Evolutionary conservation across 2,113 vertebrate species (phyloP).

Genomic region (Regulus satrapa): DNA sequence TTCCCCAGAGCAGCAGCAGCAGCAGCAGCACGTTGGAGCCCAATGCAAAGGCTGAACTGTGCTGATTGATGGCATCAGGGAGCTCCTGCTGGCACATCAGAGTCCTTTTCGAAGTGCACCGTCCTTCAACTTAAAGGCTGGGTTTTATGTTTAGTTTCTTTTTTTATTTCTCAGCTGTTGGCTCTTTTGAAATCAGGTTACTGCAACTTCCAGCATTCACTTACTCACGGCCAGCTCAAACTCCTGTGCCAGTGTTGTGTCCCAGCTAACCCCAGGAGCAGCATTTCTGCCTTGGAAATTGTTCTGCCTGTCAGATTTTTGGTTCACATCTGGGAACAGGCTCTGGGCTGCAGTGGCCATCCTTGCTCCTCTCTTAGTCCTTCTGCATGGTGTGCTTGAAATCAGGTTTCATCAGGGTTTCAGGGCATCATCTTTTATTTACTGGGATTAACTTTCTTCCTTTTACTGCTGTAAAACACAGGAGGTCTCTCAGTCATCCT

Average conservation of each 20-base stretch:
- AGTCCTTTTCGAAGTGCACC: fast-evolving
- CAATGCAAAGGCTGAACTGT: not conserved
- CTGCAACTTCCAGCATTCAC: not conserved
- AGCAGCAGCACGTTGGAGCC: not conserved
- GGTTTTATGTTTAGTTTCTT: not conserved
- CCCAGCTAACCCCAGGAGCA: not conserved
- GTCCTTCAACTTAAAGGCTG: not conserved
- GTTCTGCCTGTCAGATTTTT: not conserved
- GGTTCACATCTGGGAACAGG: not conserved
- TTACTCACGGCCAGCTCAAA: not conserved
- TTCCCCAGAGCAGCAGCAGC: not conserved
- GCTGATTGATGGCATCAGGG: not conserved
- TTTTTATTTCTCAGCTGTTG: not conserved
- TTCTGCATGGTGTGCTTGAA: fast-evolving
- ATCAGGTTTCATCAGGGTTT: not conserved
- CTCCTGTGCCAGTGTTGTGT: fast-evolving
- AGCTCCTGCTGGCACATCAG: not conserved
- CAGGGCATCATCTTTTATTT: fast-evolving
- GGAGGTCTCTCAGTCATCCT: not conserved
- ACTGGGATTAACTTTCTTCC: not conserved
- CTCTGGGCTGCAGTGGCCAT: not conserved
- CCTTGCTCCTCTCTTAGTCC: not conserved
- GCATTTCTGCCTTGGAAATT: not conserved
- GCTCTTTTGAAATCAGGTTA: not conserved
- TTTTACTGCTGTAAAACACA: not conserved